Base-by-base conservation (phyloP, 2,888 invertebrate genomes). In the Sinelater perroti region DNA sequence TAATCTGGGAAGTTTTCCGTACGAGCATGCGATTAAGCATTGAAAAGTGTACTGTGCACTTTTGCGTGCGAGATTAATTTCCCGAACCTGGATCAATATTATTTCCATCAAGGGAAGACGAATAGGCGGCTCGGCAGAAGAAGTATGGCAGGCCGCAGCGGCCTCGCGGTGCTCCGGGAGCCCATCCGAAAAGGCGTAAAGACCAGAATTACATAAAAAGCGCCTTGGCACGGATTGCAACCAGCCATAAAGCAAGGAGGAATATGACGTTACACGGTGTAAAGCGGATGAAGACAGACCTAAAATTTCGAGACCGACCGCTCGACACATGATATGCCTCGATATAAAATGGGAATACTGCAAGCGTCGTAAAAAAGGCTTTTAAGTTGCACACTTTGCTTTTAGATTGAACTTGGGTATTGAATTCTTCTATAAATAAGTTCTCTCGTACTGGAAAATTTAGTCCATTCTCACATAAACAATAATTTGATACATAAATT, bases 61-160 rank as follows among this genome's bases (percentile, higher is more conserved):
- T 44, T 44, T 30, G 16, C 44, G 24, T 42, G 44, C 11, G 1
- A 18, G 17, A 44, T 44, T 44, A 44, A 44, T 44, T 44, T 44
- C 16, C 44, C 44, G 1, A 21, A 21, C 44, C 16, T 2, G 6
- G 17, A 30, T 44, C 44, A 18, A 44, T 44, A 44, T 16, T 44
- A 44, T 44, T 44, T 44, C 44, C 30, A 44, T 28, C 28, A 44
- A 26, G 28, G 21, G 28, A 30, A 44, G 44, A 44, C 30, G 44
- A 44, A 44, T 26, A 17, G n/a, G 2, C 6, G 8, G 17, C 10
- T 14, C n/a, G n/a, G n/a, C n/a, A n/a, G n/a, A n/a, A n/a, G n/a
- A n/a, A n/a, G n/a, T n/a, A n/a, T n/a, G n/a, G n/a, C n/a, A n/a
- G n/a, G n/a, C n/a, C n/a, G n/a, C n/a, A n/a, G n/a, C n/a, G n/a